These are phyloP conservation scores for Oncorhynchus keta DNA, from an alignment of 2,113 vertebrate species.

Conservation along the genomic window DNA sequence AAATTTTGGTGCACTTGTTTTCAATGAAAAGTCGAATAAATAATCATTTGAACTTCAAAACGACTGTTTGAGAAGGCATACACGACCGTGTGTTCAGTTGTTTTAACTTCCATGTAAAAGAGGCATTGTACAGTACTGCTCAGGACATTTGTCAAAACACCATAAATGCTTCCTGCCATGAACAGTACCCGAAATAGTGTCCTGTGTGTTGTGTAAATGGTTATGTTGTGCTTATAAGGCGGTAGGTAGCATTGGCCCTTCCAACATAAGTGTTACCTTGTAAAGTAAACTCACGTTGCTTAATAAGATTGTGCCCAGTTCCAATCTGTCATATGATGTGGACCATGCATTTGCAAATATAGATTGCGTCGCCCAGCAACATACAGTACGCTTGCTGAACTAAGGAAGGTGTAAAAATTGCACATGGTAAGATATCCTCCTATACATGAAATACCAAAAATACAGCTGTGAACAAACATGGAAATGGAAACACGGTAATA, in stretches of 20 bases:
- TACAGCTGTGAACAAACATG: conserved; percentile 68
- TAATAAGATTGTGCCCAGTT: conserved; percentile 48
- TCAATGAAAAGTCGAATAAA: background rate
- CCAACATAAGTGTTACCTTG: conserved; percentile 69
- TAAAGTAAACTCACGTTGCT: conserved; percentile 50
- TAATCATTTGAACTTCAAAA: background rate
- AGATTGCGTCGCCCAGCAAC: conserved; percentile 55
- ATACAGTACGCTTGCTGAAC: conserved; percentile 57
- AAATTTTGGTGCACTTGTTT: conserved; percentile 46
- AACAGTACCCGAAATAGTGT: conserved; percentile 17
- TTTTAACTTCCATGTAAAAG: conserved; percentile 39
- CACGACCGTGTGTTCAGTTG: conserved; percentile 10
- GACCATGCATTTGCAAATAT: conserved; percentile 42
- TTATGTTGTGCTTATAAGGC: conserved; percentile 69
- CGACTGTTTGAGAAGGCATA: background rate
- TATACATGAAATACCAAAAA: conserved; percentile 74
- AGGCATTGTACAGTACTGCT: conserved; percentile 39
- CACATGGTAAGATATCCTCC: conserved; percentile 71
- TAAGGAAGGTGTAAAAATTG: conserved; percentile 64
- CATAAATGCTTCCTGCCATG: conserved; percentile 39
- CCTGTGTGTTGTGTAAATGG: conserved; percentile 34
- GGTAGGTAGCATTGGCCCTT: conserved; percentile 50
- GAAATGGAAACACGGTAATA: conserved; percentile 82
- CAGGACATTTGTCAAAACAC: conserved; percentile 50
- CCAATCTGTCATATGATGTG: conserved; percentile 47